phyloP scores from a whole-genome alignment of 1,140 invertebrate species.

The Globodera rostochiensis region DNA sequence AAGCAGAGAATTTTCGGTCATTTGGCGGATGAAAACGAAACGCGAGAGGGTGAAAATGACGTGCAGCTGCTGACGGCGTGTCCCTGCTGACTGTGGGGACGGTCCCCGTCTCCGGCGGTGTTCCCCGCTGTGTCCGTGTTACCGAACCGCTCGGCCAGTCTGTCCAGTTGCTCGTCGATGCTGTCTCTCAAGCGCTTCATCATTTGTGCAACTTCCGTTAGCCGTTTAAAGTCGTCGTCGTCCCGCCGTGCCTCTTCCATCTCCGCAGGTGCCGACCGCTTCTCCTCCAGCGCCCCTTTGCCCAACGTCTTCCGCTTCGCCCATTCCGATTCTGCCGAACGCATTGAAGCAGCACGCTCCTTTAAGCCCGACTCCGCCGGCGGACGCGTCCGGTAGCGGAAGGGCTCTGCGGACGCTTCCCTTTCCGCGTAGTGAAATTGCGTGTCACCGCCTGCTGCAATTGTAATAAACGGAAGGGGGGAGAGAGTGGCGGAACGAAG shows the following conservation, averaged over 20 bases:
- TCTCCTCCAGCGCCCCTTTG: neutral
- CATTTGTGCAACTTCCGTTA: neutral
- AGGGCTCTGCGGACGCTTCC: neutral
- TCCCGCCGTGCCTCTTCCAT: neutral
- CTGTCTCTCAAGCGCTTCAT: conserved; percentile 19
- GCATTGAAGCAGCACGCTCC: neutral
- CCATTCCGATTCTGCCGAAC: neutral
- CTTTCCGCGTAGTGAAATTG: conserved; percentile 7
- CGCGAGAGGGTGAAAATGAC: conserved; percentile 3
- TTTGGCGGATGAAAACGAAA: conserved; percentile 8
- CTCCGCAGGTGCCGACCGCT: conserved; percentile 9
- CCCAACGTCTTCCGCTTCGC: neutral
- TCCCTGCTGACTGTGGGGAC: neutral
- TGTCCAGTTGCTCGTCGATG: conserved; percentile 21
- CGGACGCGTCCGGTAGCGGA: conserved; percentile 20
- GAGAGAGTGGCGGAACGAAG: conserved; percentile 12
- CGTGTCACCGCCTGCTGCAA: neutral
- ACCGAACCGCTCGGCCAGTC: conserved; percentile 16
- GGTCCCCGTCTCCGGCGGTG: neutral
- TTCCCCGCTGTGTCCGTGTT: neutral
- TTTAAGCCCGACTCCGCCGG: neutral
- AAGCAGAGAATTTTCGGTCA: neutral
- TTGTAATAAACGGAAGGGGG: neutral
- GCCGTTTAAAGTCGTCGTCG: neutral
- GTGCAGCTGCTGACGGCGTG: neutral